phyloP scores from a whole-genome alignment of 2,888 invertebrate species.

The Latrodectus hesperus region DNA sequence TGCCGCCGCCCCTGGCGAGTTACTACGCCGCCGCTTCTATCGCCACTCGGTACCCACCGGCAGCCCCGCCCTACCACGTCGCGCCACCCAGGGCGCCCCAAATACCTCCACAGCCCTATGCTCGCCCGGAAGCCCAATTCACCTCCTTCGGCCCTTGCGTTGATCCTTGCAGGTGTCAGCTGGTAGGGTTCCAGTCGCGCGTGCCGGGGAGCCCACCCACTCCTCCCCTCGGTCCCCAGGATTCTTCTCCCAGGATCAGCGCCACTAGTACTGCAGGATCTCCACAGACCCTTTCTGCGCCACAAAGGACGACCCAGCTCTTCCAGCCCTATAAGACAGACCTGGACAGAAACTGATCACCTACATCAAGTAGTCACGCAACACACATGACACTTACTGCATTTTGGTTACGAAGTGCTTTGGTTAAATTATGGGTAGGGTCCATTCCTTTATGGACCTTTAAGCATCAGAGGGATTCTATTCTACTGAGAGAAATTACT shows the following conservation, averaged over 20 bases:
- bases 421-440: too few relatives aligned
- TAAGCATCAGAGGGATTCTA: too few relatives aligned
- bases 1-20: slow-evolving; percentile 74
- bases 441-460: too few relatives aligned
- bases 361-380: too few relatives aligned
- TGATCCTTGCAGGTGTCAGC: slow-evolving; percentile 70
- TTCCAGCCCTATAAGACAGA: slow-evolving; percentile 86
- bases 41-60: slow-evolving; percentile 67
- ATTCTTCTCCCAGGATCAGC: background rate
- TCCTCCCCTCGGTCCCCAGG: background rate
- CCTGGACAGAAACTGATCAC: slow-evolving; percentile 71
- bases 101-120: slow-evolving; percentile 17
- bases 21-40: slow-evolving; percentile 68
- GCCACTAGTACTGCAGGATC: background rate
- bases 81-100: slow-evolving; percentile 49
- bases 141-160: slow-evolving; percentile 37
- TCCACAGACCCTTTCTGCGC: background rate
- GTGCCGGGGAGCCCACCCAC: slow-evolving; percentile 33
- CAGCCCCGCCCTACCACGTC: slow-evolving; percentile 38
- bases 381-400: too few relatives aligned
- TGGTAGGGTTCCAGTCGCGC: slow-evolving; percentile 41
- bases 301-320: slow-evolving; percentile 73
- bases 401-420: too few relatives aligned
- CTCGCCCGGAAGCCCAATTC: slow-evolving; percentile 3
- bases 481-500: too few relatives aligned